phyloP scores from a whole-genome alignment of 2,888 invertebrate species.

The Amphipyra berbera region DNA sequence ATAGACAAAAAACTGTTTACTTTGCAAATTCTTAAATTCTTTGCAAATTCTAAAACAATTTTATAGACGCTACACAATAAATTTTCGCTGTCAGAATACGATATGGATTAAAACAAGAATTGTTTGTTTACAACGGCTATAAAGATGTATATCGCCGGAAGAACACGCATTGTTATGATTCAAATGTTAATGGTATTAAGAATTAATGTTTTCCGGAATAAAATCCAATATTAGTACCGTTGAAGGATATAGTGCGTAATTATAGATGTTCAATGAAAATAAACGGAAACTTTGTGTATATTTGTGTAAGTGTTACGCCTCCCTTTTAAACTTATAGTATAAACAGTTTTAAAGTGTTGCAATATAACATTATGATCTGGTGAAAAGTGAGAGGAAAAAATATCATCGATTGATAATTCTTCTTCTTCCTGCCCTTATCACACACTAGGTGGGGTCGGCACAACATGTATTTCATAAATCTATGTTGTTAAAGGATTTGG shows the following conservation, averaged over 20 bases:
- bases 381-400: not conserved
- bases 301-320: slow-evolving; percentile 20
- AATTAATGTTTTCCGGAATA: slow-evolving; percentile 59
- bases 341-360: slow-evolving; percentile 23
- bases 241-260: slow-evolving; percentile 54
- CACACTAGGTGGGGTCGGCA: too few species aligned
- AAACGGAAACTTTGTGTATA: slow-evolving; percentile 33
- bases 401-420: too few species aligned
- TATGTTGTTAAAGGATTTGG: too few species aligned
- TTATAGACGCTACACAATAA: slow-evolving; percentile 51
- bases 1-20: slow-evolving; percentile 43
- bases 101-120: slow-evolving; percentile 48
- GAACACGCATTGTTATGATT: slow-evolving; percentile 50
- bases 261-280: slow-evolving; percentile 43
- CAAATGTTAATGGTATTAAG: slow-evolving; percentile 49
- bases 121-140: slow-evolving; percentile 51
- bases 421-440: too few species aligned
- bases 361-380: not conserved
- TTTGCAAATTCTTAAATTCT: slow-evolving; percentile 42
- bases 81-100: slow-evolving; percentile 27
- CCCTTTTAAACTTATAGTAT: slow-evolving; percentile 5
- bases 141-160: slow-evolving; percentile 53
- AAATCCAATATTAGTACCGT: slow-evolving; percentile 53
- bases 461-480: too few species aligned
- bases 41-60: slow-evolving; percentile 41